Percentiles rank a stretch among this genome's conserved stretches.
These are phyloP conservation scores for Distichodus sexfasciatus DNA, from an alignment of 2,797 vertebrate species.

Conservation along the genomic window DNA sequence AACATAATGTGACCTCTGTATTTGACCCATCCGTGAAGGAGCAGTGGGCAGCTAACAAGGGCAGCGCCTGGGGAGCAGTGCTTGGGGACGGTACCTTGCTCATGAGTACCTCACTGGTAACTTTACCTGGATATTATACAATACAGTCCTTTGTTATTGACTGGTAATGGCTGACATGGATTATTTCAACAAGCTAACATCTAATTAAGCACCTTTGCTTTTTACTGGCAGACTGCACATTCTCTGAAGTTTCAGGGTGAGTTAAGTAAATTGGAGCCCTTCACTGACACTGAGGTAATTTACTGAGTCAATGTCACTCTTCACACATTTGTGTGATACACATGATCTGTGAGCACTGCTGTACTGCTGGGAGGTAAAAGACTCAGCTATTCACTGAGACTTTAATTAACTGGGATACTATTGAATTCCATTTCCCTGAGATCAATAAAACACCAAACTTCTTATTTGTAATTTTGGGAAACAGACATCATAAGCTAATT, in stretches of 20 bases:
- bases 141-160: neutral
- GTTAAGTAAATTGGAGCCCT: conserved; percentile 30
- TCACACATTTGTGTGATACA: conserved; percentile 26
- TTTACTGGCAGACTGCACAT: neutral
- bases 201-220: neutral
- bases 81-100: too few species aligned
- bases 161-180: neutral
- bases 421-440: conserved; percentile 67
- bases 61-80: too few species aligned
- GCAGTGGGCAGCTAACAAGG: too few species aligned
- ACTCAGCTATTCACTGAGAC: conserved; percentile 21
- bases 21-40: too few species aligned
- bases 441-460: conserved; percentile 71
- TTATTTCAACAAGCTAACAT: neutral
- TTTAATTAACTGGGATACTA: conserved; percentile 70
- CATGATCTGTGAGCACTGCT: conserved; percentile 37
- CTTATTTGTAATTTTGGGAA: conserved; percentile 73
- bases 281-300: conserved; percentile 31
- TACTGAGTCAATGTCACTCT: conserved; percentile 31
- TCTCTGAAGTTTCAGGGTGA: conserved; percentile 8
- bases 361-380: conserved; percentile 43
- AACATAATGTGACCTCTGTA: too few species aligned
- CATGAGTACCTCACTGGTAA: too few species aligned
- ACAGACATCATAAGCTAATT: conserved; percentile 71
- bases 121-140: neutral